phyloP scores from a whole-genome alignment of 2,888 invertebrate species.

The Stomorhina lunata region DNA sequence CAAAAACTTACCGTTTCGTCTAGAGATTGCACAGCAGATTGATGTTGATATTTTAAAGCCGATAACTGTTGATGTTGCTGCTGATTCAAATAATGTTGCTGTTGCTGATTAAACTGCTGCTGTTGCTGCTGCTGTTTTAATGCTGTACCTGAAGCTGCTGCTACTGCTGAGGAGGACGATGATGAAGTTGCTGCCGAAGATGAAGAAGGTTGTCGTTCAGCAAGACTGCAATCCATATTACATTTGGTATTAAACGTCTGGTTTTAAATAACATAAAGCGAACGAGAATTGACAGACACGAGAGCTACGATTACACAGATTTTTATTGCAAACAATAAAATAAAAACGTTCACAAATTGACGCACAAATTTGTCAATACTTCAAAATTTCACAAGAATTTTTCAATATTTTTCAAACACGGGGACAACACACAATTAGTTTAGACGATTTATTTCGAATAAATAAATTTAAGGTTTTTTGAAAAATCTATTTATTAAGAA shows the following conservation, averaged over 20 bases:
- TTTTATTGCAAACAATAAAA: conserved; percentile 34
- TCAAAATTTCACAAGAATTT: no score
- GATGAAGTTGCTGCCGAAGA: conserved; percentile 34
- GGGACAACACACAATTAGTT: no score
- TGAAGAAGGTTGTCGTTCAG: conserved; percentile 65
- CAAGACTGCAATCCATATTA: conserved; percentile 71
- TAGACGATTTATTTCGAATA: no score
- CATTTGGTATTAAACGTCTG: conserved; percentile 65
- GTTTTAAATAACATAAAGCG: conserved; percentile 57
- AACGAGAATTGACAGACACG: not conserved
- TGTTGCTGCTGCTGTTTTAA: conserved; percentile 23
- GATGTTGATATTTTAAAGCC: conserved; percentile 49
- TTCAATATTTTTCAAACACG: no score
- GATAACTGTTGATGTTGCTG: not conserved
- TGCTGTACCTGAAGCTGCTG: conserved; percentile 27
- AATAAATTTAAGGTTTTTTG: no score
- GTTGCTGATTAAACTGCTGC: conserved; percentile 35
- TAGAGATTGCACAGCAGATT: conserved; percentile 67
- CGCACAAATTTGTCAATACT: no score
- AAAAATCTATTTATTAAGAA: no score
- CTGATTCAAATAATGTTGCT: conserved; percentile 35
- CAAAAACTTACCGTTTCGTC: conserved; percentile 71
- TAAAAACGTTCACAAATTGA: conserved; percentile 2
- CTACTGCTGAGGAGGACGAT: conserved; percentile 17
- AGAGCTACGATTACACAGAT: conserved; percentile 2